These are phyloP conservation scores for Alosa sapidissima DNA, from an alignment of 2,797 vertebrate genomes.

Conservation along the genomic window DNA sequence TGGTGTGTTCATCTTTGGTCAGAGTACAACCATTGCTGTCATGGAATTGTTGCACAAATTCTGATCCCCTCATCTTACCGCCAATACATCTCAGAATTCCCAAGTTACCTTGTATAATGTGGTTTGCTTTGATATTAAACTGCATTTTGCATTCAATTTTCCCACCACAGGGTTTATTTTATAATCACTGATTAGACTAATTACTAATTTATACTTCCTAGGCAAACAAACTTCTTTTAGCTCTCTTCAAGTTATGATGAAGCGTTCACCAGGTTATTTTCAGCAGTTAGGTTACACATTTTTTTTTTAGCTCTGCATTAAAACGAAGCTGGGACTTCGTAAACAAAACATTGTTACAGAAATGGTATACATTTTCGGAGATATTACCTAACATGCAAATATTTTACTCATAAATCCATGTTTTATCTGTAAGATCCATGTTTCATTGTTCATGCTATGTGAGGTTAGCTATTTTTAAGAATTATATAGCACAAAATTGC, in stretches of 20 bases:
- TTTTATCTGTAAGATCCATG: too few relatives aligned
- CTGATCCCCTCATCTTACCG: conserved; percentile 24
- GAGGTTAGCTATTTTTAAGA: too few relatives aligned
- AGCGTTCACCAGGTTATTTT: not conserved
- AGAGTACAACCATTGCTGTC: conserved; percentile 84
- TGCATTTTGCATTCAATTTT: not conserved
- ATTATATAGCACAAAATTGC: too few relatives aligned
- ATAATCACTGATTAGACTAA: not conserved
- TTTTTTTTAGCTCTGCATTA: not conserved
- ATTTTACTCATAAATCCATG: too few relatives aligned
- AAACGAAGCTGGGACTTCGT: not conserved
- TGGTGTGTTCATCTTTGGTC: conserved; percentile 93
- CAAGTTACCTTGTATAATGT: not conserved
- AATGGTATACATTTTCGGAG: too few relatives aligned
- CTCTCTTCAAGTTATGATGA: not conserved
- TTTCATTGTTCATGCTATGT: too few relatives aligned
- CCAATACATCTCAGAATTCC: not conserved
- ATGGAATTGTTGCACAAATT: conserved; percentile 48
- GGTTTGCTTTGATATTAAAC: too few relatives aligned
- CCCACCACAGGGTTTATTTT: not conserved
- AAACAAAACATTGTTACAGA: too few relatives aligned
- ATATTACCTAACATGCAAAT: too few relatives aligned
- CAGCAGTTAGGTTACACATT: too few relatives aligned
- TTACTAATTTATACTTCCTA: not conserved
- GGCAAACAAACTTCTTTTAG: not conserved